Conservation (phyloP, 2,888 invertebrate species). For the Syrista parreyssii region DNA sequence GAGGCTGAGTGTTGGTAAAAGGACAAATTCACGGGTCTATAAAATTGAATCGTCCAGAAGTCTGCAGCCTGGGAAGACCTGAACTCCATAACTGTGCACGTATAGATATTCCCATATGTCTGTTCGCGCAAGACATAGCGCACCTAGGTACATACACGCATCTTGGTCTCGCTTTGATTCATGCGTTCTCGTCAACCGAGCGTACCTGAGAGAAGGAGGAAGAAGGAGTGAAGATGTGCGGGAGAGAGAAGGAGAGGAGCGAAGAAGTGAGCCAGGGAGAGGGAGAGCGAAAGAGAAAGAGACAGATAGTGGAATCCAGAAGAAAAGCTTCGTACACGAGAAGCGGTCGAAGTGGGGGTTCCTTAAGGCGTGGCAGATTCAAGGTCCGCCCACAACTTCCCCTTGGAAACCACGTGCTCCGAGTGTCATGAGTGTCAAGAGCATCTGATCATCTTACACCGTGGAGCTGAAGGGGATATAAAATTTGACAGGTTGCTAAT, state of each 20-base stretch:
- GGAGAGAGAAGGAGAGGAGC: constrained; percentile 31
- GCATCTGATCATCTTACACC: not conserved
- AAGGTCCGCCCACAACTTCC: constrained; percentile 44
- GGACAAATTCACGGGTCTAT: not conserved
- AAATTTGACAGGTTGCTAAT: not conserved
- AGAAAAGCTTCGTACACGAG: constrained; percentile 43
- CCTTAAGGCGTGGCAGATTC: constrained; percentile 39
- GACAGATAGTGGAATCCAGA: constrained; percentile 19
- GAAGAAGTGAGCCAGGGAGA: constrained; percentile 2
- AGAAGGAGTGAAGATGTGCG: constrained; percentile 11
- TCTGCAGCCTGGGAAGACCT: not conserved
- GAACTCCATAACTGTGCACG: not conserved
- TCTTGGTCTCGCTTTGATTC: constrained; percentile 4
- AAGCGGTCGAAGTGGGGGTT: constrained; percentile 34
- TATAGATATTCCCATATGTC: not conserved
- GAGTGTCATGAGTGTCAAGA: constrained; percentile 7
- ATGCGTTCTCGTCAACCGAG: constrained; percentile 40
- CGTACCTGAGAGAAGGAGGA: constrained; percentile 14
- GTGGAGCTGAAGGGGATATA: not conserved
- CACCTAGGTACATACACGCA: not conserved
- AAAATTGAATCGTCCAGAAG: not conserved
- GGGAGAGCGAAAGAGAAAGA: constrained; percentile 19
- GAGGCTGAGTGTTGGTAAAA: not conserved
- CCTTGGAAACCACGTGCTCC: constrained; percentile 52
- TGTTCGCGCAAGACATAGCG: not conserved